These are phyloP conservation scores for Phyllostomus hastatus DNA, from an alignment of 2,113 vertebrate species.

Conservation along the genomic window DNA sequence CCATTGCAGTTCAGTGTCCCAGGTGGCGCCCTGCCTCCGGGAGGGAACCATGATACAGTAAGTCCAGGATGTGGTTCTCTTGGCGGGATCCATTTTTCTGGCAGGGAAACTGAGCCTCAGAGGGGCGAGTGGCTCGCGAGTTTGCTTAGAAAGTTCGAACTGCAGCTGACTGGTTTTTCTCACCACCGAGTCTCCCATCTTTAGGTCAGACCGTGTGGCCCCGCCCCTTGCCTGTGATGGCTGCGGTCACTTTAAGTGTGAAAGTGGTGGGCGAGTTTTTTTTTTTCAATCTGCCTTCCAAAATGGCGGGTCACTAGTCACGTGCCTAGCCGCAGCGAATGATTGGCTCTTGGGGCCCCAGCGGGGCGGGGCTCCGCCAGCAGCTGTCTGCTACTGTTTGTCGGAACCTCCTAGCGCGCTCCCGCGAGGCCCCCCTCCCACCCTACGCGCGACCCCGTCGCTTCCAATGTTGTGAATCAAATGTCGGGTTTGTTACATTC, in stretches of 20 bases:
- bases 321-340: background rate
- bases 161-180: background rate
- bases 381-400: slow-evolving; percentile 33
- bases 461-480: slow-evolving; percentile 82
- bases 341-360: slow-evolving; percentile 2
- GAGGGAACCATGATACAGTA: slow-evolving; percentile 54
- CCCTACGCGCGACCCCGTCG: slow-evolving; percentile 78
- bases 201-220: background rate
- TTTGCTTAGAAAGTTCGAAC: background rate
- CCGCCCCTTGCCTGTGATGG: slow-evolving; percentile 30
- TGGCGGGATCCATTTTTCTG: background rate
- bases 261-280: background rate
- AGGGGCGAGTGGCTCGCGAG: background rate
- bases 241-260: slow-evolving; percentile 27
- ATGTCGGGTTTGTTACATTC: slow-evolving; percentile 74
- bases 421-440: slow-evolving; percentile 71
- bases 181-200: background rate
- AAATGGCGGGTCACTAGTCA: slow-evolving; percentile 57
- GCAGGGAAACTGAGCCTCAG: background rate
- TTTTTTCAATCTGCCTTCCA: background rate
- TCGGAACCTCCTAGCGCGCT: slow-evolving; percentile 42
- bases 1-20: background rate
- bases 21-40: background rate
- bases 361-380: background rate
- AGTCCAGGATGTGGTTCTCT: slow-evolving; percentile 3